Percentiles rank a stretch among this genome's conserved stretches.
phyloP scores from a whole-genome alignment of 2,113 vertebrate genomes.

The Prolemur simus region DNA sequence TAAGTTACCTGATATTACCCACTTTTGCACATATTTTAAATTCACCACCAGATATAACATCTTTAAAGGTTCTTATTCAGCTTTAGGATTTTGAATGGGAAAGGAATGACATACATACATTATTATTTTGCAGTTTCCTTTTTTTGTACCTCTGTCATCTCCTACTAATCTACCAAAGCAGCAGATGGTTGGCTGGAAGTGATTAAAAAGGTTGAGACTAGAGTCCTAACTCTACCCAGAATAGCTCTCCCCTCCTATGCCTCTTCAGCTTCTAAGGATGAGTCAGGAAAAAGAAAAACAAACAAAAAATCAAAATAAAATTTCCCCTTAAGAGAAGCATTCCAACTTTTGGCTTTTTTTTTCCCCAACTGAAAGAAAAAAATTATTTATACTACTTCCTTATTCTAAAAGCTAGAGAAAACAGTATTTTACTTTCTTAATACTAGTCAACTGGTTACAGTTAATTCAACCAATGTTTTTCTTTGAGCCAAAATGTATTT shows the following conservation, averaged over 20 bases:
- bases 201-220: constrained; percentile 11
- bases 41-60: background rate
- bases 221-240: background rate
- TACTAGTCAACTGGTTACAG: background rate
- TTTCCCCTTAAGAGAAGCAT: constrained; percentile 31
- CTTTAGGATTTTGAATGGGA: constrained; percentile 32
- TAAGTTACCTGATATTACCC: background rate
- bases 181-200: background rate
- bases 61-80: background rate
- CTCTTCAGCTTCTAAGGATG: background rate
- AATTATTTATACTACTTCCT: background rate
- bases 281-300: background rate
- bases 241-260: background rate
- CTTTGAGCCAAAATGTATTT: constrained; percentile 1
- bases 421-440: constrained; percentile 8
- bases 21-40: constrained; percentile 21
- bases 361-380: background rate
- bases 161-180: constrained; percentile 9
- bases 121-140: constrained; percentile 23
- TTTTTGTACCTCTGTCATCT: background rate
- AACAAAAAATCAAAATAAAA: background rate
- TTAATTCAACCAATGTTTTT: constrained; percentile 14
- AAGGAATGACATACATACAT: constrained; percentile 24
- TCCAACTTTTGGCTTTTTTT: background rate
- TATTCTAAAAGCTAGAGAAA: background rate